phyloP scores from a whole-genome alignment of 2,888 invertebrate genomes.

The Sepiola atlantica region DNA sequence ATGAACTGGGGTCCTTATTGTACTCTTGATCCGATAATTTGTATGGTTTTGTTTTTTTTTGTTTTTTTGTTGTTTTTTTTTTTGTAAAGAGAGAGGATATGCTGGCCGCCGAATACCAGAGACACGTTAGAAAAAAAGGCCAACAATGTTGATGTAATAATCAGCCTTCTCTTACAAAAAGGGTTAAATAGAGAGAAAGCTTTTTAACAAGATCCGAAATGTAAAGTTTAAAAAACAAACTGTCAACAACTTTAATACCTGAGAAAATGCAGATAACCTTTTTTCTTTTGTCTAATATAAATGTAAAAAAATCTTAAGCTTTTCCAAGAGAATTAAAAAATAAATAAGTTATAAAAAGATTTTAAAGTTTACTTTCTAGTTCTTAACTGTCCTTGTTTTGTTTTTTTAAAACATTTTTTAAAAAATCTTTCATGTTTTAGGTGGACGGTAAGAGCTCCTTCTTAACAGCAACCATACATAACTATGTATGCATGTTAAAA shows the following conservation, averaged over 20 bases:
- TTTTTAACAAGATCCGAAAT: not conserved
- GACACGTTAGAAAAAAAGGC: not conserved
- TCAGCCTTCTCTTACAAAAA: not conserved
- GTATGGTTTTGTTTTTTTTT: too few relatives aligned
- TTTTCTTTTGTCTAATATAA: not conserved
- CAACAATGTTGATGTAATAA: not conserved
- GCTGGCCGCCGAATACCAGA: not conserved
- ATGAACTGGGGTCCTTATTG: too few relatives aligned
- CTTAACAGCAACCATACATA: not conserved
- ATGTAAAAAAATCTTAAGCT: not conserved
- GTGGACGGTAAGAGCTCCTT: constrained; percentile 8
- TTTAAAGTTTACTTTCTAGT: not conserved
- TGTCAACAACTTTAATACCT: constrained; percentile 21
- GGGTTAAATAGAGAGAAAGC: not conserved
- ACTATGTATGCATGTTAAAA: not conserved
- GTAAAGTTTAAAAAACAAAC: constrained; percentile 20
- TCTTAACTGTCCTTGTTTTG: not conserved
- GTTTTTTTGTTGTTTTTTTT: too few relatives aligned
- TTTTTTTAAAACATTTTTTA: not conserved
- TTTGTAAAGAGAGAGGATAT: not conserved
- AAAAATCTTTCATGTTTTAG: not conserved
- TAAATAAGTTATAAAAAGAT: not conserved
- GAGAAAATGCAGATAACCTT: not conserved
- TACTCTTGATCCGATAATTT: too few relatives aligned
- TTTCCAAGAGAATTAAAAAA: constrained; percentile 1